Base-by-base conservation (phyloP, 1,140 invertebrate species). In the Cotesia typhae region DNA sequence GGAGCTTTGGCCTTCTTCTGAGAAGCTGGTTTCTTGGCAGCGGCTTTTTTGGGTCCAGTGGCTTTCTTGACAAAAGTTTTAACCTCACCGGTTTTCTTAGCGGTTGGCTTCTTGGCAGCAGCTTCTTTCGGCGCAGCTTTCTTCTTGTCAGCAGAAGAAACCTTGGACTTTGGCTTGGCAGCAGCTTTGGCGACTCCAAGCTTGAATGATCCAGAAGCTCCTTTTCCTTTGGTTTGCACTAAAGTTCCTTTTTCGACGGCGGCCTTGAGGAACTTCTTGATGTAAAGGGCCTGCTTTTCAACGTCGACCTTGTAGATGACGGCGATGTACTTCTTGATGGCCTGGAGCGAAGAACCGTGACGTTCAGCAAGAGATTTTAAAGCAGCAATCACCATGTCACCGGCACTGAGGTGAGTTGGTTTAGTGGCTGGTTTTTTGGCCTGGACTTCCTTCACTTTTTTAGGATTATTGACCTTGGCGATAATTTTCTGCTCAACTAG, bases 291-390 rank as follows among this genome's bases (percentile, higher is more conserved):
- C 69, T 88, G 76, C 80, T 89, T 90, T 67, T 90, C 88, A 20
- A 87, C 84, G 81, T 90, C 89, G 35, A 90, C 82, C 67, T 89
- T 90, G 83, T 90, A 90, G 68, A 85, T 88, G 5, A 86, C 82
- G 36, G 84, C 78, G 61, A 91, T 89, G 81, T 90, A 91, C 77
- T 91, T 92, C 80, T 91, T 90, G 79, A 91, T 91, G 14, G 90
- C 90, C 75, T 88, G 86, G 36, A 90, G 81, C 0, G 90, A 90
- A 4, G 89, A 90, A 10, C 90, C 90, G 72, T 87, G 87, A 55
- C 88, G 85, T 75, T 91, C 90, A 75, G 90, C 91, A 71, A 92
- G 80, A 59, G 81, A 84, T 67, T 84, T 87, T 76, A 92, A 91
- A 37, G 91, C 90, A 65, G 83, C 86, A 74, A 82, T 88, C 1